A percentile compares a stretch with the other conserved stretches of the same genome.
Evolutionary conservation across 2,888 invertebrate species (phyloP).

Genomic region (Orthonevra nobilis): DNA sequence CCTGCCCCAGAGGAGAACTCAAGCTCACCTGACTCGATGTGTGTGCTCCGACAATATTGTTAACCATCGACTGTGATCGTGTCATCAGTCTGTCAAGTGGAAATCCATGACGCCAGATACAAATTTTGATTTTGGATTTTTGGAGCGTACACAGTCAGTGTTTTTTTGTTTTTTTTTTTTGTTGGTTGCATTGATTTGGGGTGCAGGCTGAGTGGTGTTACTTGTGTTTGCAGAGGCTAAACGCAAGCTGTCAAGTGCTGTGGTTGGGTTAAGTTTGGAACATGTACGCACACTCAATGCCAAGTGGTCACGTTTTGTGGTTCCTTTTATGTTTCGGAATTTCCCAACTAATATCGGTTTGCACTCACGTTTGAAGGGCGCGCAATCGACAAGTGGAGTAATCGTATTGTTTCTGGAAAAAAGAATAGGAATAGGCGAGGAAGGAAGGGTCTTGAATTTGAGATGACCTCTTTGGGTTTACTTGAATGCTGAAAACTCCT

Average conservation of each 20-base stretch:
- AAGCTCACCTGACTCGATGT: constrained; percentile 11
- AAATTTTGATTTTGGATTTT: too few species aligned
- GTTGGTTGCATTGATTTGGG: constrained; percentile 30
- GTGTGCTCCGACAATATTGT: neutral
- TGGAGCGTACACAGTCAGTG: too few species aligned
- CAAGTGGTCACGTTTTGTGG: constrained; percentile 14
- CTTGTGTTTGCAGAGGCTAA: constrained; percentile 13
- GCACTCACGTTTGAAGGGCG: neutral
- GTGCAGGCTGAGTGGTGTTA: constrained; percentile 16
- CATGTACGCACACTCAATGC: neutral
- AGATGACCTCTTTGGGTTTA: too few species aligned
- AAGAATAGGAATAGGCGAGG: too few species aligned
- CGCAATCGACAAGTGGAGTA: neutral
- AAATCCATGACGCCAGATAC: constrained; percentile 22
- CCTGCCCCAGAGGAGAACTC: constrained; percentile 39
- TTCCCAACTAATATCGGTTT: constrained; percentile 2
- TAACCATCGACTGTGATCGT: constrained; percentile 7
- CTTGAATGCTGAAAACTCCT: too few species aligned
- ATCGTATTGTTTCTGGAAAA: neutral
- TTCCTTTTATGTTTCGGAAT: constrained; percentile 3
- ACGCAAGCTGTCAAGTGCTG: neutral
- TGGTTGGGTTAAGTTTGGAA: neutral
- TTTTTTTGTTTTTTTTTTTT: too few species aligned
- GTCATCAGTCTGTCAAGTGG: constrained; percentile 29
- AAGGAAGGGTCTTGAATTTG: too few species aligned